phyloP scores from a whole-genome alignment of 1,140 invertebrate genomes.

The Orius insidiosus region DNA sequence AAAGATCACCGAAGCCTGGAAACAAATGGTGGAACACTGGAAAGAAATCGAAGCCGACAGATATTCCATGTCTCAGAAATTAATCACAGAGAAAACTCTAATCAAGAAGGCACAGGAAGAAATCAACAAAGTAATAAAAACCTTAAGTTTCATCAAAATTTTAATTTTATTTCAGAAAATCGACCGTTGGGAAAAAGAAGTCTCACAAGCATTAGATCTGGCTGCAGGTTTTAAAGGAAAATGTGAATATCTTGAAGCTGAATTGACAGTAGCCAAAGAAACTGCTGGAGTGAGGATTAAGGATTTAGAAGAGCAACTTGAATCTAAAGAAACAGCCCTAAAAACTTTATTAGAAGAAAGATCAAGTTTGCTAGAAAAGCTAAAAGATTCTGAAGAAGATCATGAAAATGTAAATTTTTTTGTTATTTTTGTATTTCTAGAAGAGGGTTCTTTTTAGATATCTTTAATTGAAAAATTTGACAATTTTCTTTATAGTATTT shows the following conservation, averaged over 20 bases:
- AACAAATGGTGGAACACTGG: slow-evolving; percentile 29
- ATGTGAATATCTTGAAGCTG: slow-evolving; percentile 28
- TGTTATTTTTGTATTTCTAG: not conserved
- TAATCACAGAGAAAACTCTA: slow-evolving; percentile 21
- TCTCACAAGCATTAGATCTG: slow-evolving; percentile 43
- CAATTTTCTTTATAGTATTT: slow-evolving; percentile 5
- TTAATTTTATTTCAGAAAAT: slow-evolving; percentile 32
- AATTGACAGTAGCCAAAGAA: slow-evolving; percentile 14
- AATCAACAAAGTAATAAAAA: slow-evolving; percentile 16
- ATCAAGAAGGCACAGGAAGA: slow-evolving; percentile 17
- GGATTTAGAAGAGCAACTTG: slow-evolving; percentile 18
- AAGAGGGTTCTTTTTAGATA: slow-evolving; percentile 11
- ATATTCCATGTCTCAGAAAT: slow-evolving; percentile 22
- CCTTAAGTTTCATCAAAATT: not conserved
- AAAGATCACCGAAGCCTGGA: slow-evolving; percentile 39
- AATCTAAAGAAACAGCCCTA: slow-evolving; percentile 16
- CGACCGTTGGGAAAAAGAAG: slow-evolving; percentile 40
- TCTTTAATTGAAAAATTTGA: slow-evolving; percentile 10
- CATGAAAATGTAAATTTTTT: slow-evolving; percentile 30
- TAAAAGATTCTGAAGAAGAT: slow-evolving; percentile 28
- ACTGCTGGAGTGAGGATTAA: slow-evolving; percentile 16
- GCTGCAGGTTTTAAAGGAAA: slow-evolving; percentile 49
- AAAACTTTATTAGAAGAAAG: slow-evolving; percentile 23
- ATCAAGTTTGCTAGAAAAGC: slow-evolving; percentile 23
- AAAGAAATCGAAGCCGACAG: slow-evolving; percentile 28